Conservation (phyloP, 2,113 vertebrate species). For the Brachyhypopomus gauderio region DNA sequence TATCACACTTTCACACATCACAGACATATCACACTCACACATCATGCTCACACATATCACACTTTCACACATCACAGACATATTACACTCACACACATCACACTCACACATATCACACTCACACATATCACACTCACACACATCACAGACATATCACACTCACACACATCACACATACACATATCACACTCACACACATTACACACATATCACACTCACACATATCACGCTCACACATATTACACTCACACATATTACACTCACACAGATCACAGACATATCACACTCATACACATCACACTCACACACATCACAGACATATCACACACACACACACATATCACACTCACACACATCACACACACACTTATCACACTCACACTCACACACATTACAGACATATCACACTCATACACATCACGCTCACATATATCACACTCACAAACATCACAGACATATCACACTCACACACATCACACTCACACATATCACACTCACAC, state of each 20-base stretch:
- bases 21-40: constrained; percentile 6
- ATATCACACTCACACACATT: constrained; percentile 26
- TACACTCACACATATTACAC: not conserved
- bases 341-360: not conserved
- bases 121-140: constrained; percentile 27
- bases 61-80: no score
- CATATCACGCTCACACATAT: no score
- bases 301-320: no score
- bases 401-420: not conserved
- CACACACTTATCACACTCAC: not conserved
- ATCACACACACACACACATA: no score
- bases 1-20: not conserved
- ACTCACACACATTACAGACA: constrained; percentile 26
- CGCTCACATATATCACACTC: not conserved
- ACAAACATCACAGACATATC: no score
- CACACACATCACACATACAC: not conserved
- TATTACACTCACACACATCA: constrained; percentile 25
- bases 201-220: not conserved
- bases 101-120: not conserved
- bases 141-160: no score
- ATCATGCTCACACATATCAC: not conserved
- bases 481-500: constrained; percentile 17
- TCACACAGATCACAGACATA: not conserved
- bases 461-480: not conserved
- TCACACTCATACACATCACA: no score